phyloP scores from a whole-genome alignment of 2,797 vertebrate species.

The Sphenodon punctatus region DNA sequence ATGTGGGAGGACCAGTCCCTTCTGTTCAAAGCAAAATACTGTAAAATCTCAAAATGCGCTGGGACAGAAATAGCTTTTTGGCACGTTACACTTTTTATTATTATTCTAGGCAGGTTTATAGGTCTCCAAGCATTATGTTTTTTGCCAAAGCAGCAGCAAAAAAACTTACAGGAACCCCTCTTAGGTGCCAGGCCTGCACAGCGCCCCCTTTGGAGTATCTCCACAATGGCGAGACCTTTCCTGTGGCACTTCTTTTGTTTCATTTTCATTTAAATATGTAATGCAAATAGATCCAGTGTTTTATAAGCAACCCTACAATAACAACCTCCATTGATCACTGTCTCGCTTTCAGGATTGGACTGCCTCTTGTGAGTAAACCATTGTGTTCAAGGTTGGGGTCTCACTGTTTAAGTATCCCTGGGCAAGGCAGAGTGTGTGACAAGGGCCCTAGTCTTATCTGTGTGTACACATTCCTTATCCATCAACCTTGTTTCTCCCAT shows the following conservation, averaged over 20 bases:
- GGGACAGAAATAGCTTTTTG: conserved; percentile 10
- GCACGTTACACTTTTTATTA: not conserved
- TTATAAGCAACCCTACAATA: not conserved
- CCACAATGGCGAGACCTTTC: not conserved
- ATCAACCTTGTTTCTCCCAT: too few relatives aligned
- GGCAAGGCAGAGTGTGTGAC: too few relatives aligned
- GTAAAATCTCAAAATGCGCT: not conserved
- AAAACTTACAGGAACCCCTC: not conserved
- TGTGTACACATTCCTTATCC: too few relatives aligned
- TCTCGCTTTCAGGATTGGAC: too few relatives aligned
- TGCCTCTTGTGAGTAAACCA: too few relatives aligned
- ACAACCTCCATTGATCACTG: not conserved
- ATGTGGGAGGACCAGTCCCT: not conserved
- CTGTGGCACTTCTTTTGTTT: not conserved
- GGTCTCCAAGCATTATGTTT: fast-evolving
- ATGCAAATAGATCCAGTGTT: not conserved
- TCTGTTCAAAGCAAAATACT: not conserved
- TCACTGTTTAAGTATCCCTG: too few relatives aligned
- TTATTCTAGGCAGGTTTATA: not conserved
- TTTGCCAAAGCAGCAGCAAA: not conserved
- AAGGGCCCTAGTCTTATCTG: too few relatives aligned
- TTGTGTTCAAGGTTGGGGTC: too few relatives aligned
- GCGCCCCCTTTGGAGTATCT: not conserved
- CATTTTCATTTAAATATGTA: not conserved
- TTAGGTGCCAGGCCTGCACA: not conserved